Base-by-base conservation (phyloP, 2,888 invertebrate genomes). In the Tricholauxania praeusta region DNA sequence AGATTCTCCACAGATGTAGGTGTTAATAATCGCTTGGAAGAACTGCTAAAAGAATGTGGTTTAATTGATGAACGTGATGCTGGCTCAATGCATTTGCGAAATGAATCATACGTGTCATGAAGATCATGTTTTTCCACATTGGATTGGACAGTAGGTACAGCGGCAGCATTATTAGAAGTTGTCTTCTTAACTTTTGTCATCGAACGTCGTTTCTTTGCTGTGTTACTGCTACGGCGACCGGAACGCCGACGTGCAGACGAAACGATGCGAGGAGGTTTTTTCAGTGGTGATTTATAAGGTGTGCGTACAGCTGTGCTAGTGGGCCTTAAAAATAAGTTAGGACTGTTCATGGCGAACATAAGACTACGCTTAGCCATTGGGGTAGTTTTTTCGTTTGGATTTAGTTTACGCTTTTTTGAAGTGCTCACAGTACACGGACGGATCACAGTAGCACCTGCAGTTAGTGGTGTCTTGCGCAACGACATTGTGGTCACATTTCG, bases 361-460 rank as follows among this genome's bases (percentile, higher is more conserved):
- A 87, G 77, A 62, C 80, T 86, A 2, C 87, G 82, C 72, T 86
- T 87, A 3, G 85, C 86, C 6, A 78, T 70, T 0, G 83, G 82
- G 0, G 77, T 73, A 4, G 71, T 48, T 2, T 51, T 72, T 1
- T 83, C 79, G 0, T 72, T 48, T 7, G 78, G 75, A 67, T 66
- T 69, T 32, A 83, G 39, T 66, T 82, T 82, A 2, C 85, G 79
- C 48, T 86, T 86, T 57, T 81, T 79, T 1, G 82, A 52, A 59
- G 80, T n/a, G 12, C 57, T 22, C 3, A 19, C 17, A 15, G 19
- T 14, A 39, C 10, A 39, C 39, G 7, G 39, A 39, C 10, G 39
- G 12, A 12, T 47, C 2, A 48, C 10, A 15, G 8, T 32, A 12
- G 39, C 28, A 10, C 47, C 59, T 14, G 63, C 15, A 10, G 51